Evolutionary conservation across 2,113 vertebrate genomes (phyloP).

Genomic region (Gnathonemus longibarbis): DNA sequence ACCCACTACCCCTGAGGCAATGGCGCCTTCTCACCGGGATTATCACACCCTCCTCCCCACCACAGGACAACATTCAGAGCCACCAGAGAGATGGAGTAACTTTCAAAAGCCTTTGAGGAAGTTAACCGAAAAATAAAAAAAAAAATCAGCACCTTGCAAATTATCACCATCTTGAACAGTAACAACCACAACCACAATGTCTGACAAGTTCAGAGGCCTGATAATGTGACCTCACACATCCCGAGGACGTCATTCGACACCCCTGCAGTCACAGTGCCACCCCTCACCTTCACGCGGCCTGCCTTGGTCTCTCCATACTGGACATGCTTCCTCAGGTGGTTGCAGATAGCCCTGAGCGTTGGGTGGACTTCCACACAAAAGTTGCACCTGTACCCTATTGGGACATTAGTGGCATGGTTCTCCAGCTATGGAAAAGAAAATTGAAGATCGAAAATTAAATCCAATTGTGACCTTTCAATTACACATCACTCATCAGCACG

Average conservation of each 20-base stretch:
- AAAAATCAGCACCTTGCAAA: not conserved
- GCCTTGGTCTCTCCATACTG: conserved; percentile 82
- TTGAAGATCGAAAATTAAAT: not conserved
- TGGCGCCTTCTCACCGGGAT: conserved; percentile 32
- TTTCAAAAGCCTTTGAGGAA: not conserved
- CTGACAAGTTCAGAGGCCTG: not conserved
- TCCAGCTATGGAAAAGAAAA: conserved; percentile 37
- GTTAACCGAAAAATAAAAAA: not conserved
- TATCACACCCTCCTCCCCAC: conserved; percentile 29
- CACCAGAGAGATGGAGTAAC: not conserved
- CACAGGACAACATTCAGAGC: not conserved
- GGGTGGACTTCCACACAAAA: conserved; percentile 94
- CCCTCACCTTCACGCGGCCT: conserved; percentile 65
- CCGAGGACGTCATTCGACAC: not conserved
- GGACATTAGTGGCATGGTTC: conserved; percentile 41
- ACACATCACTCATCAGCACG: not conserved
- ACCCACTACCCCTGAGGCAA: conserved; percentile 40
- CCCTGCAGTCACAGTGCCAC: not conserved
- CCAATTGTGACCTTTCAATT: not conserved
- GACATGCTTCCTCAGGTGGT: conserved; percentile 94
- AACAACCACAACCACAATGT: not conserved
- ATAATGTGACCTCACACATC: not conserved
- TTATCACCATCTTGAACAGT: not conserved
- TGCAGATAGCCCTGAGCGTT: conserved; percentile 92
- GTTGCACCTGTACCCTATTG: conserved; percentile 89